phyloP scores from a whole-genome alignment of 2,888 invertebrate species.

The Harmothoe impar region DNA sequence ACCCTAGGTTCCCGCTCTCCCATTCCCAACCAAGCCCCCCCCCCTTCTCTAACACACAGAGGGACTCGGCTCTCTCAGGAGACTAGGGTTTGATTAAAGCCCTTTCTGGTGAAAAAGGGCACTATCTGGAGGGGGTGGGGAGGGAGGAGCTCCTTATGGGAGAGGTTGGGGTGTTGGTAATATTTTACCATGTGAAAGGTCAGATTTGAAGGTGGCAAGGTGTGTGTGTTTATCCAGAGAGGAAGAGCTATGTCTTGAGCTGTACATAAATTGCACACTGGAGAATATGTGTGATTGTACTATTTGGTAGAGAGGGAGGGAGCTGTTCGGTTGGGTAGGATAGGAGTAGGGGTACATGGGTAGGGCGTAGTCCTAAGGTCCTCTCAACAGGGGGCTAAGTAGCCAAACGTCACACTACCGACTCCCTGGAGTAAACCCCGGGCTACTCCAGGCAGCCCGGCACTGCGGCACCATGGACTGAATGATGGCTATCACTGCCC shows the following conservation, averaged over 20 bases:
- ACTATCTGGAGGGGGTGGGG: too few species aligned
- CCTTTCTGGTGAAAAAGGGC: too few species aligned
- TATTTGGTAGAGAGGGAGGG: neutral
- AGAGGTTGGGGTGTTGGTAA: neutral
- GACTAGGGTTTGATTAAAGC: too few species aligned
- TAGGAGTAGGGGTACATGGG: neutral
- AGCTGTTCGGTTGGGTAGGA: neutral
- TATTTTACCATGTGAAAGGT: neutral
- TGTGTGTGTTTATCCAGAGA: too few species aligned
- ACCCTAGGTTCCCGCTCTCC: too few species aligned
- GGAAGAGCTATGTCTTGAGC: too few species aligned
- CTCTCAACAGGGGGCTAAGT: neutral
- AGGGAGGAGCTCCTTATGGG: neutral
- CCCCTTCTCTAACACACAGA: too few species aligned
- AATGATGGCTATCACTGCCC: constrained; percentile 1
- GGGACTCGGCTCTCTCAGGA: too few species aligned
- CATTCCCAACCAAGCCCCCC: too few species aligned
- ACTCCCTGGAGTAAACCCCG: neutral
- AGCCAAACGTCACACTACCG: neutral
- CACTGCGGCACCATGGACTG: neutral
- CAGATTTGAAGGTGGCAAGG: neutral
- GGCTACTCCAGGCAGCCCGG: neutral
- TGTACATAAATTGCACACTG: too few species aligned
- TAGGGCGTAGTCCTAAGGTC: neutral
- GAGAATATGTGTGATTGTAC: too few species aligned